Percentiles rank a stretch among this genome's conserved stretches.
These are phyloP conservation scores for Mylabris sibirica DNA, from an alignment of 2,888 invertebrate species.

Conservation along the genomic window DNA sequence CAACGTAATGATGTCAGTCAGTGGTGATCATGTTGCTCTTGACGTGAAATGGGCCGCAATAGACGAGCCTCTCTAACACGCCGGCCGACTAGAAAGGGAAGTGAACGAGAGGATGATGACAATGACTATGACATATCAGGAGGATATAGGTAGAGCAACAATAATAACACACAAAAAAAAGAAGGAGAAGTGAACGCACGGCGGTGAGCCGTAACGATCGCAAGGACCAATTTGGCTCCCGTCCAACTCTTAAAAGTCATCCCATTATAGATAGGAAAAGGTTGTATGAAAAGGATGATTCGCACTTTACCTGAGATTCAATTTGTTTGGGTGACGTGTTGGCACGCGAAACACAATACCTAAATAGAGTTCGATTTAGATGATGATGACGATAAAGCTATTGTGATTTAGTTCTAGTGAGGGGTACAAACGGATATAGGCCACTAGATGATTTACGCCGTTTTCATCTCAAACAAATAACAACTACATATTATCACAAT, in stretches of 20 bases:
- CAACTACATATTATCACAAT: neutral
- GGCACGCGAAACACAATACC: conserved; percentile 35
- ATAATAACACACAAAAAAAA: neutral
- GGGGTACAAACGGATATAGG: conserved; percentile 19
- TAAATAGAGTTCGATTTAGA: conserved; percentile 11
- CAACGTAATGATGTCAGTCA: conserved; percentile 35
- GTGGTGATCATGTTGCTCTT: conserved; percentile 35
- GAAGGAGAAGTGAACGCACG: conserved; percentile 26
- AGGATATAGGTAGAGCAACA: conserved; percentile 1
- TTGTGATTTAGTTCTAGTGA: conserved; percentile 29
- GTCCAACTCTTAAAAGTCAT: conserved; percentile 41
- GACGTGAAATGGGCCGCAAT: conserved; percentile 31
- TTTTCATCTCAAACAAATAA: neutral
- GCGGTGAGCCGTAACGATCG: conserved; percentile 38
- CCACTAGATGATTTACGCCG: conserved; percentile 26
- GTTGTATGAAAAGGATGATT: conserved; percentile 34
- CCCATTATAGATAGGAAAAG: conserved; percentile 37
- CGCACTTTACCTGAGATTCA: conserved; percentile 41
- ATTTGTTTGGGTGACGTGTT: conserved; percentile 39
- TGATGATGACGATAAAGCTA: conserved; percentile 23
- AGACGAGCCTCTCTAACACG: conserved; percentile 10
- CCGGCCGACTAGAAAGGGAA: conserved; percentile 18
- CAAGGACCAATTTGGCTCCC: conserved; percentile 40
- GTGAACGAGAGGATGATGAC: neutral
- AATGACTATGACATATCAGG: neutral